Percentiles rank a stretch among this genome's conserved stretches.
These are phyloP conservation scores for Amblyornis subalaris DNA, from an alignment of 2,113 vertebrate genomes.

Conservation along the genomic window DNA sequence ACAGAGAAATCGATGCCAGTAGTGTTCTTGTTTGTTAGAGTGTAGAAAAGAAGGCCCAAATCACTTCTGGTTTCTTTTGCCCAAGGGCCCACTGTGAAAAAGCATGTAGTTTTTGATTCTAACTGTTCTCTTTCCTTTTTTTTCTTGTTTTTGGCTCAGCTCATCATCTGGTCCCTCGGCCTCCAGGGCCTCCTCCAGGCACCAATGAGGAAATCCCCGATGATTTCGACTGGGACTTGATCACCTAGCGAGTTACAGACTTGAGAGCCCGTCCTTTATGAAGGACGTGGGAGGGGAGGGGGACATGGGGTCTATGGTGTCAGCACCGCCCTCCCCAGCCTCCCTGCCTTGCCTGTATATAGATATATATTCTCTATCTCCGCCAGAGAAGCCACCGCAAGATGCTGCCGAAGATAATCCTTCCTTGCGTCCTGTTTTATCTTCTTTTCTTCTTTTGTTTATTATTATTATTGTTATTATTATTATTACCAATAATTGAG, in stretches of 20 bases:
- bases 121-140: neutral
- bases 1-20: neutral
- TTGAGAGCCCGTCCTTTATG: conserved; percentile 49
- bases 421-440: conserved; percentile 68
- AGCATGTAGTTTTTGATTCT: neutral
- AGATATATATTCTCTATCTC: conserved; percentile 75
- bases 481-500: conserved; percentile 68
- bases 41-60: neutral
- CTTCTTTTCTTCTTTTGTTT: conserved; percentile 68
- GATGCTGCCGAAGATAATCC: conserved; percentile 79
- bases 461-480: conserved; percentile 71
- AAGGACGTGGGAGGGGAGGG: conserved; percentile 28
- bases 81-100: neutral
- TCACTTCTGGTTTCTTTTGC: neutral
- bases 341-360: conserved; percentile 68
- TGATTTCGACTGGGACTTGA: conserved; percentile 83
- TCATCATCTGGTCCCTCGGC: conserved; percentile 76
- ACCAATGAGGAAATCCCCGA: conserved; percentile 79
- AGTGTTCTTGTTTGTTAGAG: neutral
- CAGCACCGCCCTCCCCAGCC: neutral
- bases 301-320: conserved; percentile 25
- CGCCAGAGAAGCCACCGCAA: conserved; percentile 75
- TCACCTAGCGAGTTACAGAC: conserved; percentile 72
- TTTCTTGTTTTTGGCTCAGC: conserved; percentile 49
- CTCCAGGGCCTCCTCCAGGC: conserved; percentile 72